A percentile compares a stretch with the other conserved stretches of the same genome.
These are phyloP conservation scores for Lamellibrachia columna DNA, from an alignment of 2,888 invertebrate genomes.

Conservation along the genomic window DNA sequence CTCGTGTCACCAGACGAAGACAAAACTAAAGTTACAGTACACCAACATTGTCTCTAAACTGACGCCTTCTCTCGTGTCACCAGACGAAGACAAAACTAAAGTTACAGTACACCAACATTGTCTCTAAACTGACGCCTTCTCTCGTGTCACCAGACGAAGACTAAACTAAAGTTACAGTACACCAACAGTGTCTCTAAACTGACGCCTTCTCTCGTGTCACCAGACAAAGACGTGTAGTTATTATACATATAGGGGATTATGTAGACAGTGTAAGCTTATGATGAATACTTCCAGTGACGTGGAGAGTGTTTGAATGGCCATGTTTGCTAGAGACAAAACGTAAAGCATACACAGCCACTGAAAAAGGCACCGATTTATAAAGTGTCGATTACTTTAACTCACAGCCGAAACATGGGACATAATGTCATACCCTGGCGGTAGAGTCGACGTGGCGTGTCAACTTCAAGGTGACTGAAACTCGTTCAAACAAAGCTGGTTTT, in stretches of 20 bases:
- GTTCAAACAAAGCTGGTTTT: not conserved
- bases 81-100: not conserved
- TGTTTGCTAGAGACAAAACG: not conserved
- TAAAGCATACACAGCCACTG: not conserved
- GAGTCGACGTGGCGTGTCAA: not conserved
- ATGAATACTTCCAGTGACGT: slow-evolving; percentile 3
- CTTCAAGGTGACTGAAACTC: not conserved
- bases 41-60: too few species aligned
- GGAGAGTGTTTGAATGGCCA: not conserved
- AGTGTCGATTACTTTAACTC: not conserved
- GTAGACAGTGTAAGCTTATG: not conserved
- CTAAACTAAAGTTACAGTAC: too few species aligned
- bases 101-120: not conserved
- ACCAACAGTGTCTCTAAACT: too few species aligned
- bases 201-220: not conserved
- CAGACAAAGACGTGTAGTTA: not conserved
- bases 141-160: too few species aligned
- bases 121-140: not conserved
- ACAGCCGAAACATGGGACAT: not conserved
- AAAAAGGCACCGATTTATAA: not conserved
- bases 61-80: not conserved
- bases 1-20: not conserved
- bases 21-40: not conserved
- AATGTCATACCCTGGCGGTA: not conserved
- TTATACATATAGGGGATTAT: not conserved